Base-by-base conservation (phyloP, 2,888 invertebrate genomes). In the Xylophagus ater region DNA sequence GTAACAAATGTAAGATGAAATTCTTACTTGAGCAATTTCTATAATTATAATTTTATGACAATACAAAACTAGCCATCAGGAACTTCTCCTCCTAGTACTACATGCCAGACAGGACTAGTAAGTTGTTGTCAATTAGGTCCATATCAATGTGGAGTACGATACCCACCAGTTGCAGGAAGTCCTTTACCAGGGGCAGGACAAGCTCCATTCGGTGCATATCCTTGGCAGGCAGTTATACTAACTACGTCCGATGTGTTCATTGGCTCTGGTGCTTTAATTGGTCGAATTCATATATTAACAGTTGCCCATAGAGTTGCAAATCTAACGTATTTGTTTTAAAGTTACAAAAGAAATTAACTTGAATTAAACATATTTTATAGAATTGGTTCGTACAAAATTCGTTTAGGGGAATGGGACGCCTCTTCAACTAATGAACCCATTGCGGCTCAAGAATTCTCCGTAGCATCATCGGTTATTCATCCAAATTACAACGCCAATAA, bases 361-460 rank as follows among this genome's bases (percentile, higher is more conserved):
- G 10, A 33, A 34, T 24, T 24, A 24, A n/a, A n/a, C n/a, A n/a
- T n/a, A n/a, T n/a, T n/a, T 29, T 37, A 1, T 38, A 63, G 62
- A 12, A 47, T 51, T 6, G 49, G 45, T 3, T 51, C 61, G 10
- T 67, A 81, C 14, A 80, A 79, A 58, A 72, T 81, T 2, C 73
- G 84, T 19, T 59, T 84, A 2, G 85, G 85, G 0, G 84, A 83
- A 55, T 83, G 82, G 81, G 76, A 85, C 56, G 78, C 77, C 0
- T 70, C 71, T 17, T 71, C 68, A 5, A 73, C 71, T 2, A 68
- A 62, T 24, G 83, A 85, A 49, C 76, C 77, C 0, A 69, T 77
- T 34, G 71, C 78, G 0, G 75, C 72, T 43, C 70, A 77, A 51
- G 81, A 82, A 54, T 71, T 74, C 46, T 62, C 58, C 4, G 65